phyloP scores from a whole-genome alignment of 2,888 invertebrate genomes.

The Acleris cristana region DNA sequence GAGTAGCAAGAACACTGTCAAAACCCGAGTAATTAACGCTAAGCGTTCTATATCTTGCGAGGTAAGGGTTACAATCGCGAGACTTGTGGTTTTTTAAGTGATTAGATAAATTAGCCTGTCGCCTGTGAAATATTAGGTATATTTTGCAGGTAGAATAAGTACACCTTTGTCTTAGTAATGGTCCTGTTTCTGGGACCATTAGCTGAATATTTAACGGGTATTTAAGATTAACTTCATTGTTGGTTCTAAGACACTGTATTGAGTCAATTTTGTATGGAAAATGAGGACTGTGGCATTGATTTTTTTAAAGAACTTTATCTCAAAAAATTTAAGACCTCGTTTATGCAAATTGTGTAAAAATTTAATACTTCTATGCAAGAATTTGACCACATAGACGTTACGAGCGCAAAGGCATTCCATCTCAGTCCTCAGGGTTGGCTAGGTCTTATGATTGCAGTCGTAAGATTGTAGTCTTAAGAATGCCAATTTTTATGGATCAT shows the following conservation, averaged over 20 bases:
- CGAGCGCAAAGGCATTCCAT: too few species aligned
- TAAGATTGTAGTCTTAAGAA: too few species aligned
- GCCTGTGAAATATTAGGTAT: slow-evolving; percentile 33
- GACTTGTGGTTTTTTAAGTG: slow-evolving; percentile 34
- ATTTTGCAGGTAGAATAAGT: slow-evolving; percentile 35
- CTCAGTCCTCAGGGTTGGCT: too few species aligned
- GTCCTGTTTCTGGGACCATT: slow-evolving; percentile 35
- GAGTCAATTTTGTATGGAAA: too few species aligned
- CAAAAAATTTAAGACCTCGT: too few species aligned
- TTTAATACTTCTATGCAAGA: too few species aligned
- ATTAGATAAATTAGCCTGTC: slow-evolving; percentile 33
- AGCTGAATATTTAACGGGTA: slow-evolving; percentile 35
- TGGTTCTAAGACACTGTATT: not conserved
- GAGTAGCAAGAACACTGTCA: slow-evolving; percentile 23
- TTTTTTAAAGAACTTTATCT: too few species aligned
- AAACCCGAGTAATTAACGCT: slow-evolving; percentile 28
- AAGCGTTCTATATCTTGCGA: slow-evolving; percentile 14
- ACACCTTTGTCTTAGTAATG: slow-evolving; percentile 37
- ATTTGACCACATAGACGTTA: too few species aligned
- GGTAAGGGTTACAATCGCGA: slow-evolving; percentile 21
- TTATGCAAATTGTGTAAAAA: too few species aligned
- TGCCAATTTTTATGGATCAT: too few species aligned
- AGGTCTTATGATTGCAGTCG: too few species aligned
- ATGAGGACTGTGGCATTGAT: too few species aligned
- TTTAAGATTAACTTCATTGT: slow-evolving; percentile 35